Base-by-base conservation (phyloP, 2,888 invertebrate species). In the Aplocera efformata region DNA sequence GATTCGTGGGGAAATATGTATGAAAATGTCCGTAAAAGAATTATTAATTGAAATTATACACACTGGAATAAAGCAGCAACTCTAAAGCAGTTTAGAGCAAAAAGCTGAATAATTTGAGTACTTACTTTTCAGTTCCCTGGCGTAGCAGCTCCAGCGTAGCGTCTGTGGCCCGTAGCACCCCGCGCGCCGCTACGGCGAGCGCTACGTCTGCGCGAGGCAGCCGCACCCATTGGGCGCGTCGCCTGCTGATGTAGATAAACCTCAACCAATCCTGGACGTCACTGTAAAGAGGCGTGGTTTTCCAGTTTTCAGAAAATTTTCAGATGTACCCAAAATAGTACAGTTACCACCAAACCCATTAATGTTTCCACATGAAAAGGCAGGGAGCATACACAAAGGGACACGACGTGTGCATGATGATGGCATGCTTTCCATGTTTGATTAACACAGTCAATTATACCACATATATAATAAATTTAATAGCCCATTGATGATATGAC, bases 301-400 rank as follows among this genome's bases (percentile, higher is more conserved):
- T 72, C 67, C 60, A 78, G 74, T 71, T 84, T 86, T 85, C 88
- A 76, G 86, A 84, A 84, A 82, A 79, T 72, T 82, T 85, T 82
- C 83, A 84, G 84, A 60, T 72, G 63, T 54, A 63, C 69, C 67
- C 67, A 76, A 78, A 75, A 72, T 67, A 56, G 42, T 73, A 72
- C 55, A 63, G 61, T 56, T 58, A 53, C 60, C 56, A 59, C 53
- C 61, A 67, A 70, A 64, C 63, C 67, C 65, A 61, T 62, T 62
- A 63, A 70, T 66, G 65, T 64, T 67, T 66, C 65, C 66, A 63
- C 62, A 62, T 57, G 59, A 63, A 65, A 63, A 62, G 57, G 56
- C 63, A 50, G 52, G 56, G 46, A 51, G 49, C 36, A 49, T 40
- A 55, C 43, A 40, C 48, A 53, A 53, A 54, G 38, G 42, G 29